A percentile compares a stretch with the other conserved stretches of the same genome.
phyloP scores from a whole-genome alignment of 2,797 vertebrate species.

The Squalus acanthias region DNA sequence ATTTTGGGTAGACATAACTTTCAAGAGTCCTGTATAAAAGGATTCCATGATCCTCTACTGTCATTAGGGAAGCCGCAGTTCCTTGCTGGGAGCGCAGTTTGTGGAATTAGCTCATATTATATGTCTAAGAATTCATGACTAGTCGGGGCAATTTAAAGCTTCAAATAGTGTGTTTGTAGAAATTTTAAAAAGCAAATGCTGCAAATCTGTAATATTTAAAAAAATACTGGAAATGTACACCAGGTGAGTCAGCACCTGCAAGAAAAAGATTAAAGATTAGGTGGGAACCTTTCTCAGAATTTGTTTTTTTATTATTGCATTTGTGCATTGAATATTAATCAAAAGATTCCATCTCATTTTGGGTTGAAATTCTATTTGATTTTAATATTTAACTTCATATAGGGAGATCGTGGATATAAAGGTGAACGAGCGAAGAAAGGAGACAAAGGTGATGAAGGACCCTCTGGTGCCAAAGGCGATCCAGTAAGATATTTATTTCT shows the following conservation, averaged over 20 bases:
- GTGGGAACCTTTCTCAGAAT: background rate
- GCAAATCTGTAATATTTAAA: background rate
- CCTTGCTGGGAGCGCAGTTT: background rate
- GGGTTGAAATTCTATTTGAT: background rate
- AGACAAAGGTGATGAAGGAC: slow-evolving; percentile 66
- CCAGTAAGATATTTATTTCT: slow-evolving; percentile 47
- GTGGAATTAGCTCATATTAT: background rate
- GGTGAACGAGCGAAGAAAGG: slow-evolving; percentile 70
- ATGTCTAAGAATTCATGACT: background rate
- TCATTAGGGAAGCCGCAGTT: background rate
- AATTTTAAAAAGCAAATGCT: background rate
- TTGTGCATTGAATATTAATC: background rate
- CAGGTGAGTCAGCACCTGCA: background rate
- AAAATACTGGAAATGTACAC: background rate
- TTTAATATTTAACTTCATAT: slow-evolving; percentile 37
- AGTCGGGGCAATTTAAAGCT: background rate
- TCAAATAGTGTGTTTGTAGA: background rate
- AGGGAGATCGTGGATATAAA: slow-evolving; percentile 72
- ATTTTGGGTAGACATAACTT: background rate
- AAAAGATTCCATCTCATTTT: background rate
- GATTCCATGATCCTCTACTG: background rate
- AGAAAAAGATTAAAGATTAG: background rate
- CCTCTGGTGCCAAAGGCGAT: slow-evolving; percentile 59
- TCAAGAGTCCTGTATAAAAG: background rate
- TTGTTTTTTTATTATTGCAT: background rate